A percentile compares a stretch with the other conserved stretches of the same genome.
phyloP scores from a whole-genome alignment of 2,888 invertebrate species.

The Platycheirus albimanus region DNA sequence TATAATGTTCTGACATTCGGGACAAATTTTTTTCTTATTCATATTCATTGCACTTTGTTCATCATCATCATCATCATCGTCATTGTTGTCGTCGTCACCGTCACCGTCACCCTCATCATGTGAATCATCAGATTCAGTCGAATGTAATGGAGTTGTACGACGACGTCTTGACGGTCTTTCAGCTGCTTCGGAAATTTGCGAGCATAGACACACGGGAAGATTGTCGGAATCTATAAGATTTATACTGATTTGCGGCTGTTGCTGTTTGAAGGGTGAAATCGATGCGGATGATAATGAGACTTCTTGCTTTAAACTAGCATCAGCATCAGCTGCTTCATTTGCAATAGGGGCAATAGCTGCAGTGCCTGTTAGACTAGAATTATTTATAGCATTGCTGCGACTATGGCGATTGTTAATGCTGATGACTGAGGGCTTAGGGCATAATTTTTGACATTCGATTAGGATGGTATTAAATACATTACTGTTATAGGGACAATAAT shows the following conservation, averaged over 20 bases:
- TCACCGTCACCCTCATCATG: slow-evolving; percentile 44
- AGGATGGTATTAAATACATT: slow-evolving; percentile 76
- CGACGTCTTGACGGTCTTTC: slow-evolving; percentile 54
- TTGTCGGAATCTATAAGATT: slow-evolving; percentile 84
- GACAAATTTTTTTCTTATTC: slow-evolving; percentile 76
- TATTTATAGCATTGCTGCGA: slow-evolving; percentile 69
- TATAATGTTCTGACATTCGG: slow-evolving; percentile 79
- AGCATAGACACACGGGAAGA: slow-evolving; percentile 80
- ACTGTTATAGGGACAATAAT: slow-evolving; percentile 76
- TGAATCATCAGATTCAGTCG: slow-evolving; percentile 64
- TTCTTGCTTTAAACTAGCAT: slow-evolving; percentile 46
- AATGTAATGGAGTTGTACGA: slow-evolving; percentile 59
- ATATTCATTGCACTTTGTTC: slow-evolving; percentile 39
- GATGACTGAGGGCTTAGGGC: slow-evolving; percentile 73
- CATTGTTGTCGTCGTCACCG: too few species aligned
- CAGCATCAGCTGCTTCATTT: slow-evolving; percentile 8
- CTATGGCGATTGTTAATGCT: slow-evolving; percentile 67
- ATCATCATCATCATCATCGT: slow-evolving; percentile 45
- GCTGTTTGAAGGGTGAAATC: slow-evolving; percentile 53
- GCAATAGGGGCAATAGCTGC: slow-evolving; percentile 1
- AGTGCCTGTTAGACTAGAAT: slow-evolving; percentile 66
- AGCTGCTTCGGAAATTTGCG: slow-evolving; percentile 74
- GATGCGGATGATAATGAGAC: slow-evolving; percentile 58
- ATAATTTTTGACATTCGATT: slow-evolving; percentile 76
- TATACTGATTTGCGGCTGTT: slow-evolving; percentile 79